Base-by-base conservation (phyloP, 2,113 vertebrate genomes). In the Ictalurus punctatus region DNA sequence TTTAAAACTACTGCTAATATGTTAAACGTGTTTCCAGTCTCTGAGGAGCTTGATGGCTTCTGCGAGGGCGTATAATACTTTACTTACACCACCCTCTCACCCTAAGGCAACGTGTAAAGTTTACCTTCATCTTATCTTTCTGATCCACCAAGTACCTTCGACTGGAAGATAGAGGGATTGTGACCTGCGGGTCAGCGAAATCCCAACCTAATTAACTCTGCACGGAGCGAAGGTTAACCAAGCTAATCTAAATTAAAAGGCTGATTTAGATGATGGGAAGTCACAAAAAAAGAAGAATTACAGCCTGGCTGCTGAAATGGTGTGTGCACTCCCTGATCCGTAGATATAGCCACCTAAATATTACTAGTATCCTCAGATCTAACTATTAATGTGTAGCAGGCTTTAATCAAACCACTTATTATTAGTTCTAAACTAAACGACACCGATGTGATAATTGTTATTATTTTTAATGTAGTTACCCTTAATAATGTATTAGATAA, bases 61-160 rank as follows among this genome's bases (percentile, higher is more conserved):
- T 34, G 73, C 19, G 73, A 9, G 16, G 7, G 16, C 2, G 34
- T 8, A 19, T 37, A 9, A 37, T 4, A 37, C 16, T 25, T 17
- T 37, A 73, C 19, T 69, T 73, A 37, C 37, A 73, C 30, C 30
- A 73, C 5, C 6, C 6, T 73, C 30, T 34, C 30, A 34, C 16
- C 19, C 16, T 34, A 19, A 17, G 13, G 69, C 69, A 73, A 73
- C n/a, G n/a, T 71, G 69, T 74, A 94, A 95, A 93, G 95, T 93
- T 92, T 90, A 90, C 88, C 92, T 94, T 93, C 95, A 95, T 95
- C 95, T 96, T 95, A 96, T 96, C 96, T 73, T 94, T 93, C 92
- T 93, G 94, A 93, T 95, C 95, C 93, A 93, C 91, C 93, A 93
- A 95, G 95, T 96, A 48, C 95, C 93, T 95, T 93, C 87, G 89